Conservation (phyloP, 2,113 vertebrate genomes). For the Irena cyanogastra region DNA sequence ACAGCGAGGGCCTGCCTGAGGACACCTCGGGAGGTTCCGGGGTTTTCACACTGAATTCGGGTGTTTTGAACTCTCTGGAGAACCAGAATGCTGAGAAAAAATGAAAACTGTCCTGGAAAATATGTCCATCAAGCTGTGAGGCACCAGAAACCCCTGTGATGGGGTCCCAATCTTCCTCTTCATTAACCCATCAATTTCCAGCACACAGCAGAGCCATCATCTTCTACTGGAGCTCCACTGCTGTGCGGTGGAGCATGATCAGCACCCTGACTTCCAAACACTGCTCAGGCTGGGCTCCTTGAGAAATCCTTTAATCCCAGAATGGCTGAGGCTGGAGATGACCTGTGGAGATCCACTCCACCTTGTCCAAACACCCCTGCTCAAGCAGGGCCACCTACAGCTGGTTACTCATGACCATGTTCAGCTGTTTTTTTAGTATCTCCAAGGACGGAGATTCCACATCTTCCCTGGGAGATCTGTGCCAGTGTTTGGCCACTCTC, state of each 20-base stretch:
- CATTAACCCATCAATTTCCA: background rate
- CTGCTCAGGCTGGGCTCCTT: background rate
- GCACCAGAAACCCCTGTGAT: rapidly evolving
- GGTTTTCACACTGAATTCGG: background rate
- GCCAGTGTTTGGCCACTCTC: background rate
- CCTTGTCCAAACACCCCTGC: background rate
- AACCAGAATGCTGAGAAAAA: background rate
- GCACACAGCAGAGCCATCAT: background rate
- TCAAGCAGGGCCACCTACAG: background rate
- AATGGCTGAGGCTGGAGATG: background rate
- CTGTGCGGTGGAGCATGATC: background rate
- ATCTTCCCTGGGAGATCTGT: background rate
- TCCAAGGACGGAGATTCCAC: background rate
- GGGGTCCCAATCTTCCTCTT: background rate
- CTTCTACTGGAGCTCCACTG: background rate
- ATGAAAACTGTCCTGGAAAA: background rate
- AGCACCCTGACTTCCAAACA: background rate
- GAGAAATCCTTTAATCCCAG: background rate
- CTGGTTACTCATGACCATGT: background rate
- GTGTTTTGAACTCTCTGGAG: background rate
- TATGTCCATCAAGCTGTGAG: background rate
- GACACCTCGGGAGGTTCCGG: background rate
- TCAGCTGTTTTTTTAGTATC: background rate
- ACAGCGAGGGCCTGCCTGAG: background rate
- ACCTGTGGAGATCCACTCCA: background rate